These are phyloP conservation scores for Saguinus midas DNA, from an alignment of 2,113 vertebrate species.

Conservation along the genomic window DNA sequence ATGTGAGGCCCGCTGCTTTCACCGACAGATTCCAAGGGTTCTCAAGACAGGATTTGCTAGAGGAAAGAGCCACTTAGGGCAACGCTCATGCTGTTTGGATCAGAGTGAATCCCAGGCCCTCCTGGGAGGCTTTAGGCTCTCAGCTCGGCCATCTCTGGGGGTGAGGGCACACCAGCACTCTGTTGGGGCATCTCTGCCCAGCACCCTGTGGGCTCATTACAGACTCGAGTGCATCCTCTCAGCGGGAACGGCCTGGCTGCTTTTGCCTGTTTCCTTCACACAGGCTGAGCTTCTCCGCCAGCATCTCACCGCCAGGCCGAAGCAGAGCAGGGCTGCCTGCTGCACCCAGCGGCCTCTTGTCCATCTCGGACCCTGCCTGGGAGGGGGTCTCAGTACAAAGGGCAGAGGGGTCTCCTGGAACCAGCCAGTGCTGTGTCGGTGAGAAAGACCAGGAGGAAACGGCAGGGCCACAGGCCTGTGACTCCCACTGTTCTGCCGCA, in stretches of 20 bases:
- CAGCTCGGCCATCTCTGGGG: neutral
- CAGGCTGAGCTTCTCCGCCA: neutral
- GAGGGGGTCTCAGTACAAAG: neutral
- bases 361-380: neutral
- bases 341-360: neutral
- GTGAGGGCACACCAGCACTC: fast-evolving
- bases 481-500: neutral
- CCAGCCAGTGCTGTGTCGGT: no score
- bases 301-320: neutral
- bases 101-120: neutral
- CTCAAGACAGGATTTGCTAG: neutral
- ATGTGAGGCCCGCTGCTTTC: neutral
- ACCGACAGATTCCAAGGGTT: neutral
- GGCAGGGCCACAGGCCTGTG: neutral
- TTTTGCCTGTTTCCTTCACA: neutral
- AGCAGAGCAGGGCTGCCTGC: neutral
- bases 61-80: neutral
- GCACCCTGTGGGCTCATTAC: fast-evolving
- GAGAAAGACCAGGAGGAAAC: neutral
- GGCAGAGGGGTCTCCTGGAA: neutral
- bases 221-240: neutral
- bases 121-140: neutral
- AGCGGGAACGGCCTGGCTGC: neutral
- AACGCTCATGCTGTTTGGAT: neutral
- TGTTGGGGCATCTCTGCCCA: neutral